phyloP scores from a whole-genome alignment of 2,113 vertebrate genomes.

The Petroica traversi region DNA sequence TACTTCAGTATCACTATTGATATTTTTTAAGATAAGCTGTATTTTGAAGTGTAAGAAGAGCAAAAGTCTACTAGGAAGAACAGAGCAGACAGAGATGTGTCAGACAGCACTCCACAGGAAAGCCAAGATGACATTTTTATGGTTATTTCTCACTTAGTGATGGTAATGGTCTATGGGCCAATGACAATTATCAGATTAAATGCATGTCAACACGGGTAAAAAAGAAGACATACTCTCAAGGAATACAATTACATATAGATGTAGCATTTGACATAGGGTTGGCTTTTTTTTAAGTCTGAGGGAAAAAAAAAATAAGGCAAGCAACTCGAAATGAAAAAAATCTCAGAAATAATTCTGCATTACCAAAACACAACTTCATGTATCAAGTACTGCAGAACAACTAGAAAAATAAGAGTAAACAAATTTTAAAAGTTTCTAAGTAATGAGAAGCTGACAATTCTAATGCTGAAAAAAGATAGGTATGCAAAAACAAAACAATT shows the following conservation, averaged over 20 bases:
- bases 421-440: neutral
- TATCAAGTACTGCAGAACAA: neutral
- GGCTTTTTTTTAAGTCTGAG: neutral
- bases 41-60: neutral
- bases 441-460: neutral
- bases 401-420: neutral
- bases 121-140: neutral
- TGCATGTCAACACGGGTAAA: neutral
- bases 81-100: neutral
- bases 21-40: neutral
- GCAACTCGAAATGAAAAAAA: neutral
- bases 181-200: neutral
- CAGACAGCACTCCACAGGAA: neutral
- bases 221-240: neutral
- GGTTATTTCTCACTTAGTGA: neutral
- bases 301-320: neutral
- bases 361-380: neutral
- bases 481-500: neutral
- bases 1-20: neutral
- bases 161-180: neutral
- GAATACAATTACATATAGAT: neutral
- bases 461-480: neutral
- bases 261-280: fast-evolving
- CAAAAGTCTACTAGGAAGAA: neutral
- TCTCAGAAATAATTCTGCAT: neutral